Evolutionary conservation across 2,113 vertebrate genomes (phyloP), one percentile per base, ranked within the genome.

Genomic region (Boulengerochromis microlepis): DNA sequence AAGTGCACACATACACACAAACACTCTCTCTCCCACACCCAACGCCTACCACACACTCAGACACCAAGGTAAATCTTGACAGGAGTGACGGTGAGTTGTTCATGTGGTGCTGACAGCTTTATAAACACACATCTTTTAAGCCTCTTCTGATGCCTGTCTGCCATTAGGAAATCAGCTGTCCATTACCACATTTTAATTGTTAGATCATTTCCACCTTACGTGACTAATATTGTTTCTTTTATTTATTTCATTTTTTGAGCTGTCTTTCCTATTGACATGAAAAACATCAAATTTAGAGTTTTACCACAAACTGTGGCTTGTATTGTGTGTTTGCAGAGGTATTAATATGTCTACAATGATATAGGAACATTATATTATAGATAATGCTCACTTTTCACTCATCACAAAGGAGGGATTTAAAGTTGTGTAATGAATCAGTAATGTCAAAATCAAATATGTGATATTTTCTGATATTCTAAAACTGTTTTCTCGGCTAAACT

Each of bases 111-210:
- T 91, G 91, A 93, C 92, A 92, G 89, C 89, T 91, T 93, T 91
- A 93, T 90, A 92, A 92, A 92, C 90, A 87, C 74, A 83, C 54
- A 78, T 90, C 90, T 91, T 93, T 92, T 89, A 92, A 92, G 92
- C 86, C 84, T 86, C 56, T 59, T 92, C 78, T 76, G 87, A 93
- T 89, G 89, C 82, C 86, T 76, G 71, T 54, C 66, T 64, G 59
- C 85, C 82, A 86, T 83, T 85, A 87, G 89, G 66, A 92, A 90
- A 93, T 92, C 90, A 91, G 47, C 80, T 90, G 80, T 90, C 88
- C 54, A 87, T 92, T 92, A 91, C 88, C 86, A 85, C 54, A 24
- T 86, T 90, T 87, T 52, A 61, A 66, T 56, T 24, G 7, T 76
- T 86, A 54, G 78, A 86, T 81, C 87, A 74, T 11, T 35, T 74